Evolutionary conservation across 2,888 invertebrate species (phyloP).

Genomic region (Melinaea marsaeus): DNA sequence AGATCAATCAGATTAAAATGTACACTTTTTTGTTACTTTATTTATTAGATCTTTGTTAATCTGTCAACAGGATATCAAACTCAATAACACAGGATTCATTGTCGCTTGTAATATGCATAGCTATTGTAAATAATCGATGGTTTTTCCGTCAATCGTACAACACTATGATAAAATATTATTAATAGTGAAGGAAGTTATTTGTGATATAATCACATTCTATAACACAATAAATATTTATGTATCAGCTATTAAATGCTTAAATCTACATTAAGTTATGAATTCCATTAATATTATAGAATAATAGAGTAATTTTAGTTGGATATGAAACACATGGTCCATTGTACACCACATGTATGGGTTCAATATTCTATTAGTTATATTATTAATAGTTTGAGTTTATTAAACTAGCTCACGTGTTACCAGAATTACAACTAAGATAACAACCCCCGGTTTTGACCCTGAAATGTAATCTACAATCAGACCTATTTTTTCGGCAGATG

Average conservation of each 20-base stretch:
- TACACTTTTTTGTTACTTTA: too few species aligned
- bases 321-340: constrained; percentile 41
- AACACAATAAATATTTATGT: constrained; percentile 2
- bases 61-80: not conserved
- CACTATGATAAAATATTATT: not conserved
- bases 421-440: constrained; percentile 41
- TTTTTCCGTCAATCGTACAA: not conserved
- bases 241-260: not conserved
- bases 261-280: not conserved
- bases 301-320: constrained; percentile 2
- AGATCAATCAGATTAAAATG: too few species aligned
- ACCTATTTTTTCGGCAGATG: constrained; percentile 67
- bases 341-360: constrained; percentile 49
- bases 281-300: not conserved
- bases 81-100: not conserved
- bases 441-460: constrained; percentile 59
- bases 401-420: constrained; percentile 30
- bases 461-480: constrained; percentile 55
- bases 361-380: constrained; percentile 38
- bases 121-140: not conserved
- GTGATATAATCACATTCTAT: too few species aligned
- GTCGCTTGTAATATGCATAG: not conserved
- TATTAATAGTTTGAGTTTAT: constrained; percentile 23
- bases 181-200: not conserved
- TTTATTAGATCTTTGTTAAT: not conserved